Base-by-base conservation (phyloP, 2,797 vertebrate species). In the Coreius guichenoti region DNA sequence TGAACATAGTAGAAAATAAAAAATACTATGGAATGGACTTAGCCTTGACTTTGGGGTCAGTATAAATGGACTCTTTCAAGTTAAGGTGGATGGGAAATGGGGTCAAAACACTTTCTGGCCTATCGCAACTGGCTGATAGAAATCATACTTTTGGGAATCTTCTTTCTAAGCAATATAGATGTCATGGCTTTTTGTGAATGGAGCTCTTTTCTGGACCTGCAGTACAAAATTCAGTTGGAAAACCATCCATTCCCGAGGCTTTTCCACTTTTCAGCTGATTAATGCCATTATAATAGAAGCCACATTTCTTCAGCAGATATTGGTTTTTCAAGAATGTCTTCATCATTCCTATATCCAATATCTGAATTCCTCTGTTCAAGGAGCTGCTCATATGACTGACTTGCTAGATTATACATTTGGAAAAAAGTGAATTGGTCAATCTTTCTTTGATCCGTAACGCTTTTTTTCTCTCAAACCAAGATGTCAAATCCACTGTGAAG, bases 371-470 rank as follows among this genome's bases (percentile, higher is more conserved):
- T 49, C 26, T 47, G 29, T 21, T 75, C 70, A 65, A 65, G 58
- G 45, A 51, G 8, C 29, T 49, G 54, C 54, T 65, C 70, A 82
- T 17, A 74, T 26, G 36, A 45, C 54, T 45, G 56, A 82, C n/a
- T 23, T 73, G 19, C 26, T 82, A 47, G 69, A 74, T 54, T 43
- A 36, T 81, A 51, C 21, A 23, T 81, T 81, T 70, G 17, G 14
- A 1, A 26, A 69, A 69, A 70, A 5, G 17, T 17, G 17, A n/a
- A 63, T 36, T 65, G 81, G 56, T 82, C 70, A 36, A 33, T 74
- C 56, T n/a, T 47, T 51, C 81, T 83, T 83, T 83, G 81, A 75
- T 67, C 39, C 58, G 4, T 83, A 49, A 83, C 6, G 5, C 17
- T 67, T 76, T 67, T 83, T 45, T 76, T 11, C 43, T 75, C 31